These are phyloP conservation scores for Tokudaia tokunoshimensis DNA, from an alignment of 2,797 vertebrate genomes.

Conservation along the genomic window DNA sequence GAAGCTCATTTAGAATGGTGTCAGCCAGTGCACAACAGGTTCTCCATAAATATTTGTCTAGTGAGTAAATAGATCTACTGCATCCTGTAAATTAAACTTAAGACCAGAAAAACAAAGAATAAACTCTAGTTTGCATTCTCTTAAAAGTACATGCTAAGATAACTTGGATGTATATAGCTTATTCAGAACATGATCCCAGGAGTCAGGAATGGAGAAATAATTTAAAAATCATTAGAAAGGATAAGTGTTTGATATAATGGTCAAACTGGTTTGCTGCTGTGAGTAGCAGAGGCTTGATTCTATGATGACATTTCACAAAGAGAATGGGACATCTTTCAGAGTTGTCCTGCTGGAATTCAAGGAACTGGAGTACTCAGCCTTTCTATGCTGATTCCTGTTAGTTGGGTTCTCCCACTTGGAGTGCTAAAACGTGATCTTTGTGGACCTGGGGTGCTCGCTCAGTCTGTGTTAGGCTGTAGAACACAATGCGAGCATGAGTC, in stretches of 20 bases:
- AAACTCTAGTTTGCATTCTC: neutral
- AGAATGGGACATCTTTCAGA: neutral
- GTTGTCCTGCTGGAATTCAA: neutral
- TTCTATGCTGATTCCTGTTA: neutral
- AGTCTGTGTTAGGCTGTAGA: neutral
- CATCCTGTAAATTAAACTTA: neutral
- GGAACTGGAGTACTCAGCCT: neutral
- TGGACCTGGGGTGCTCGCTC: neutral
- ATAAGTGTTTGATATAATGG: neutral
- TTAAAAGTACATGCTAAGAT: neutral
- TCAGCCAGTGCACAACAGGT: neutral
- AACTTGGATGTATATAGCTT: neutral
- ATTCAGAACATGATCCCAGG: neutral
- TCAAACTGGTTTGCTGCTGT: accelerated
- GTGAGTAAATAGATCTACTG: neutral
- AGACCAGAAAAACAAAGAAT: neutral
- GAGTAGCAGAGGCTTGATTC: neutral
- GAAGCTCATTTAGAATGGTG: neutral
- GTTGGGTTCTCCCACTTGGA: neutral
- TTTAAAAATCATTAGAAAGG: neutral
- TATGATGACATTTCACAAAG: neutral
- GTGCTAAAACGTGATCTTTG: neutral
- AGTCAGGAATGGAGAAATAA: neutral
- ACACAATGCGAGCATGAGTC: neutral
- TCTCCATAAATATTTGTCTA: neutral